Conservation (phyloP, 2,113 vertebrate genomes). For the Albula glossodonta region DNA sequence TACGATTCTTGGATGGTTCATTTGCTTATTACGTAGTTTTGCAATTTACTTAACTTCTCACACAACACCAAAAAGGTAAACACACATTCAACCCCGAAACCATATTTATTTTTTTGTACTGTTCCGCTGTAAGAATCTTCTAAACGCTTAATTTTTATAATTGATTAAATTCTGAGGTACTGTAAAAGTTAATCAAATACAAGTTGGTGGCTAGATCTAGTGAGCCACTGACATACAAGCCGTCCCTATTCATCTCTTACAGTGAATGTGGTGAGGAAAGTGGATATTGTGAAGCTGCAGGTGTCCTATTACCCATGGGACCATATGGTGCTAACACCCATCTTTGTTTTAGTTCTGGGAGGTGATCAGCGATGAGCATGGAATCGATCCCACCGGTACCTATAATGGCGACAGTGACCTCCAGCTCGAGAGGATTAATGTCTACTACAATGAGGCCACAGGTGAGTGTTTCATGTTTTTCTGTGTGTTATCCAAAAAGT, state of each 20-base stretch:
- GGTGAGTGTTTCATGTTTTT: conserved; percentile 23
- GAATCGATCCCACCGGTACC: conserved; percentile 52
- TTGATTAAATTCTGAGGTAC: no score
- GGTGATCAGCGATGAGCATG: conserved; percentile 52
- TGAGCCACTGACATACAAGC: no score
- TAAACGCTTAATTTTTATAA: no score
- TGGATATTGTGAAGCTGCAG: not conserved
- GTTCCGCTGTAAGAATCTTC: no score
- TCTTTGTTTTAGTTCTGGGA: conserved; percentile 50
- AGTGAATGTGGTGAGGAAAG: not conserved
- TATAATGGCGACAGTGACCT: conserved; percentile 52
- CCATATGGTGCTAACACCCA: not conserved
- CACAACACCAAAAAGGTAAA: no score
- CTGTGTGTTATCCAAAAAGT: not conserved
- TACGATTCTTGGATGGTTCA: no score
- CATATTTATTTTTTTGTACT: no score
- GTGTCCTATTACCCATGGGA: not conserved
- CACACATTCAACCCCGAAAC: no score
- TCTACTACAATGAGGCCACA: conserved; percentile 50
- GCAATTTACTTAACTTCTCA: no score
- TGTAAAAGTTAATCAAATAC: no score
- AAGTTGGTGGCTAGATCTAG: no score
- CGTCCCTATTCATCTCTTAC: not conserved
- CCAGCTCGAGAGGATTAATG: conserved; percentile 50
- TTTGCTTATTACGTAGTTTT: no score